phyloP scores from a whole-genome alignment of 1,140 invertebrate genomes.

The Aradophagus sp. region DNA sequence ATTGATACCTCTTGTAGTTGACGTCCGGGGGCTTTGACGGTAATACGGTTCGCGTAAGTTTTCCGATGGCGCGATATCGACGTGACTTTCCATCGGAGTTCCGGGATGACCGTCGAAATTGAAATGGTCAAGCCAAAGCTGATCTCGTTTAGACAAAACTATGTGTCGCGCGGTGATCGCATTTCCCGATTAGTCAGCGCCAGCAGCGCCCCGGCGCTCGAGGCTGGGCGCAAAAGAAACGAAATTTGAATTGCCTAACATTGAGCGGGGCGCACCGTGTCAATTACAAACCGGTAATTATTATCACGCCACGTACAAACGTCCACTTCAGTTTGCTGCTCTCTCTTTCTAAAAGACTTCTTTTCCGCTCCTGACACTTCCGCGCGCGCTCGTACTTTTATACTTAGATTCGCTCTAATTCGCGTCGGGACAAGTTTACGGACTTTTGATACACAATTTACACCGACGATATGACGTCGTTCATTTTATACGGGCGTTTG shows the following conservation, averaged over 20 bases:
- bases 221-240: slow-evolving; percentile 58
- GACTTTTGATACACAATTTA: no score
- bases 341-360: no score
- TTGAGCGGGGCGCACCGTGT: slow-evolving; percentile 30
- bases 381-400: no score
- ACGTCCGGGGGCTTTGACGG: slow-evolving; percentile 19
- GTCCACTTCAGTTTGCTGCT: slow-evolving; percentile 26
- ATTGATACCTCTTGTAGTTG: slow-evolving; percentile 43
- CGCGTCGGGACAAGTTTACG: no score
- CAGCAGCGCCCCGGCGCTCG: no score
- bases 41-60: slow-evolving; percentile 34
- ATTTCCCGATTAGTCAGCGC: slow-evolving; percentile 46
- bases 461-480: no score
- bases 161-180: slow-evolving; percentile 25
- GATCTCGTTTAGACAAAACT: slow-evolving; percentile 45
- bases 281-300: slow-evolving; percentile 54
- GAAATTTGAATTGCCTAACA: slow-evolving; percentile 58
- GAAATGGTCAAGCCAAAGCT: slow-evolving; percentile 44
- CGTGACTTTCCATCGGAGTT: slow-evolving; percentile 34
- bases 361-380: no score
- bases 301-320: slow-evolving; percentile 15
- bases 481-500: no score
- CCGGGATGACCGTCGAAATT: slow-evolving; percentile 34
- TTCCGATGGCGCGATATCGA: slow-evolving; percentile 39
- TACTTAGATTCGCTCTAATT: no score